Evolutionary conservation across 1,140 invertebrate genomes (phyloP).

Genomic region (Drosophila nigromelanica): DNA sequence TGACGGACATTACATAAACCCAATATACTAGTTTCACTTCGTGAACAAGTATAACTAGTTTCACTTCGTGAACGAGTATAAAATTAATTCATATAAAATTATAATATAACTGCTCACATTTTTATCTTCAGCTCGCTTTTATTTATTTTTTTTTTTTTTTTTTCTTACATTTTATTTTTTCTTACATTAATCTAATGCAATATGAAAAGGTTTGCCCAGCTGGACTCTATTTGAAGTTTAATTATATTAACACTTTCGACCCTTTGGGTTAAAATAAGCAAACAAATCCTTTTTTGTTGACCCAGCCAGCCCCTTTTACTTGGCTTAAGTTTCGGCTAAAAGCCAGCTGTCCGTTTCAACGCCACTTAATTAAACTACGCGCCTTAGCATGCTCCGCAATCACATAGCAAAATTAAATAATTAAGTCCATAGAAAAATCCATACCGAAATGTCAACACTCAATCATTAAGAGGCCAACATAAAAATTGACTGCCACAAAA

Average conservation of each 20-base stretch:
- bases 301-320: neutral
- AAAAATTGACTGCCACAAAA: slow-evolving; percentile 22
- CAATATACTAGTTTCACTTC: too few relatives aligned
- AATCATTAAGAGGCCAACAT: slow-evolving; percentile 51
- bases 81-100: too few relatives aligned
- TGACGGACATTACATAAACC: too few relatives aligned
- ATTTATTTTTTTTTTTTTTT: too few relatives aligned
- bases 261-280: slow-evolving; percentile 13
- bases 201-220: neutral
- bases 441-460: slow-evolving; percentile 57
- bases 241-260: slow-evolving; percentile 19
- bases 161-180: too few relatives aligned
- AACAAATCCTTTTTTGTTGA: slow-evolving; percentile 25
- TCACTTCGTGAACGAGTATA: too few relatives aligned
- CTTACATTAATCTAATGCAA: too few relatives aligned
- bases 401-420: slow-evolving; percentile 34
- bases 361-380: slow-evolving; percentile 72
- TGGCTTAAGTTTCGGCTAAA: neutral
- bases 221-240: slow-evolving; percentile 17
- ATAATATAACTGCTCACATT: too few relatives aligned
- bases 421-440: slow-evolving; percentile 28
- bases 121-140: too few relatives aligned
- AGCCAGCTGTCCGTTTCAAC: slow-evolving; percentile 37
- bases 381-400: slow-evolving; percentile 13
- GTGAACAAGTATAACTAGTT: too few relatives aligned